Percentiles rank a stretch among this genome's conserved stretches.
phyloP scores from a whole-genome alignment of 2,113 vertebrate genomes.

The Ctenodactylus gundi region DNA sequence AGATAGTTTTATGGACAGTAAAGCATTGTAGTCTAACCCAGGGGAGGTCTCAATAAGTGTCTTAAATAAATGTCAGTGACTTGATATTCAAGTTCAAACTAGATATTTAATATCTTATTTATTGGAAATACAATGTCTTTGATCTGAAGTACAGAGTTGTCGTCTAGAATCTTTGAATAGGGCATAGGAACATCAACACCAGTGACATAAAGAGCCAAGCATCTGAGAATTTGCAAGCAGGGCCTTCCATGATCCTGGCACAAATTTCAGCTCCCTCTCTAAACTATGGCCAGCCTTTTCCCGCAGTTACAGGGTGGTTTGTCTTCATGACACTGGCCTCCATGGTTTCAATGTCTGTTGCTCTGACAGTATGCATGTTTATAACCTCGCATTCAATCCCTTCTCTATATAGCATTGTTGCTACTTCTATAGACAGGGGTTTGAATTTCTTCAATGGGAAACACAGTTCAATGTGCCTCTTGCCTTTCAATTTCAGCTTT shows the following conservation, averaged over 20 bases:
- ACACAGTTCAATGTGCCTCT: too few species aligned
- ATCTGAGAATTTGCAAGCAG: constrained; percentile 96
- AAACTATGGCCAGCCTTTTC: constrained; percentile 98
- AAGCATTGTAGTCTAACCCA: constrained; percentile 59
- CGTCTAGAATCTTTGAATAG: constrained; percentile 97
- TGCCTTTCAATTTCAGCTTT: constrained; percentile 95
- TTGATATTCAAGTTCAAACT: constrained; percentile 68
- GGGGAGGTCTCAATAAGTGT: too few species aligned
- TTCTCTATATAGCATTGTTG: too few species aligned
- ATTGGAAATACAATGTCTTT: constrained; percentile 98
- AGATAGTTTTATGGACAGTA: constrained; percentile 57
- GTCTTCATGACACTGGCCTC: constrained; percentile 96
- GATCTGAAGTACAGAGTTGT: constrained; percentile 94
- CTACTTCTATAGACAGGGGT: too few species aligned
- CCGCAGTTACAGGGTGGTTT: constrained; percentile 94
- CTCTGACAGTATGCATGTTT: constrained; percentile 94
- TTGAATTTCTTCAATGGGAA: too few species aligned
- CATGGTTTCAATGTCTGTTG: constrained; percentile 92
- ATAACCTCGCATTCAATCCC: too few species aligned
- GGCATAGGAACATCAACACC: constrained; percentile 98
- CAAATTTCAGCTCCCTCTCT: constrained; percentile 97
- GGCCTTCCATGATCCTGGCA: constrained; percentile 96
- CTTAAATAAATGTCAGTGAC: constrained; percentile 60
- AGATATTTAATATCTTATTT: constrained; percentile 95
- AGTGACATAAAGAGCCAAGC: constrained; percentile 95